Evolutionary conservation across 1,140 invertebrate genomes (phyloP).

Genomic region (Galleria mellonella): DNA sequence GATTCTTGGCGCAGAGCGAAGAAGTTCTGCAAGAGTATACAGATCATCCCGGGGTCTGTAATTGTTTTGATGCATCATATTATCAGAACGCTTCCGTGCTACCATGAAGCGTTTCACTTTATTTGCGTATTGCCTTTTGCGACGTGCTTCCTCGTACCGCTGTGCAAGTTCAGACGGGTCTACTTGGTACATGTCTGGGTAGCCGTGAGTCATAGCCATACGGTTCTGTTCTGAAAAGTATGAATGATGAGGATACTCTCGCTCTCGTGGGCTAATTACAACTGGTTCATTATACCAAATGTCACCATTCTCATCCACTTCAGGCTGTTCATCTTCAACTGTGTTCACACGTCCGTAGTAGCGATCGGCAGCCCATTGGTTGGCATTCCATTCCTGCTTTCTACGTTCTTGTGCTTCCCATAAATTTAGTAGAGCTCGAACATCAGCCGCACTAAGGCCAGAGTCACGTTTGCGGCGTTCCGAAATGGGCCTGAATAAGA

Average conservation of each 20-base stretch:
- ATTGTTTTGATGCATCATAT: constrained; percentile 49
- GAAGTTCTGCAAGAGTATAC: constrained; percentile 65
- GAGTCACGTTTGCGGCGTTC: constrained; percentile 68
- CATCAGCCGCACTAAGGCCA: constrained; percentile 66
- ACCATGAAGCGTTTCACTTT: constrained; percentile 73
- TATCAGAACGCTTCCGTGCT: constrained; percentile 64
- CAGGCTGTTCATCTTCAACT: constrained; percentile 54
- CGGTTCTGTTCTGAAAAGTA: constrained; percentile 66
- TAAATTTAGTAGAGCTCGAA: constrained; percentile 61
- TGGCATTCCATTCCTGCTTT: constrained; percentile 63
- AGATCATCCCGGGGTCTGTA: constrained; percentile 66
- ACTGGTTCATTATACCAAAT: constrained; percentile 69
- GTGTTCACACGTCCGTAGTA: constrained; percentile 53
- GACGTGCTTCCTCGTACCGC: constrained; percentile 63
- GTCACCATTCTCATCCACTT: constrained; percentile 60
- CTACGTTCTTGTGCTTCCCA: constrained; percentile 71
- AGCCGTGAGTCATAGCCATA: constrained; percentile 45
- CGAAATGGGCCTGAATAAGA: constrained; percentile 44
- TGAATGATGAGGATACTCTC: constrained; percentile 55
- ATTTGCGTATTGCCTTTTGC: constrained; percentile 67
- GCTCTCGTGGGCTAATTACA: constrained; percentile 45
- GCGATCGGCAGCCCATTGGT: constrained; percentile 57
- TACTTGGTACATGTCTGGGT: constrained; percentile 54
- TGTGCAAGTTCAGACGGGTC: constrained; percentile 56
- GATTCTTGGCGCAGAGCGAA: constrained; percentile 58